These are phyloP conservation scores for Lacanobia oleracea DNA, from an alignment of 2,888 invertebrate species.

Conservation along the genomic window DNA sequence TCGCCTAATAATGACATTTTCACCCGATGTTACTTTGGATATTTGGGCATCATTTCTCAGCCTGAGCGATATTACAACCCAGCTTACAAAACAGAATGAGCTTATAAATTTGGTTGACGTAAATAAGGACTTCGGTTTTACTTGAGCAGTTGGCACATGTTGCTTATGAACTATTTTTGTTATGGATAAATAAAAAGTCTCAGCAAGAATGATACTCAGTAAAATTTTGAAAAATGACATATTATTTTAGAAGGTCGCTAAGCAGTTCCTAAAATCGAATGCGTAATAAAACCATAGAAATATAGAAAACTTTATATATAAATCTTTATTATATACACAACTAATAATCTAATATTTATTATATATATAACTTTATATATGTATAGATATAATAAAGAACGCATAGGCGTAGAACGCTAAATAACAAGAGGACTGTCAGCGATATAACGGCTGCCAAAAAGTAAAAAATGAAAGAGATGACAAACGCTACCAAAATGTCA, in stretches of 20 bases:
- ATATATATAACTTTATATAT: no score
- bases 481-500: neutral
- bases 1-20: constrained; percentile 73
- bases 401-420: neutral
- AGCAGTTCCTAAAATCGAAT: neutral
- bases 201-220: neutral
- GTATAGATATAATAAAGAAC: no score
- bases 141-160: neutral
- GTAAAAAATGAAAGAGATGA: neutral
- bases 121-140: neutral
- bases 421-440: neutral
- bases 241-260: constrained; percentile 8
- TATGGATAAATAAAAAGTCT: neutral
- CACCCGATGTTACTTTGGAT: constrained; percentile 62
- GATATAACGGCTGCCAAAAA: neutral
- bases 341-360: no score
- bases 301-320: no score
- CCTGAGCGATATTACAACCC: neutral
- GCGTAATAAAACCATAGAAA: no score
- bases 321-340: no score
- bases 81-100: neutral
- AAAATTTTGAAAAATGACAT: neutral
- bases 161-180: neutral
- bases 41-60: constrained; percentile 42
- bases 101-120: constrained; percentile 1